Evolutionary conservation across 2,113 vertebrate genomes (phyloP), one percentile per base, ranked within the genome.

Genomic region (Bujurquina vittata): DNA sequence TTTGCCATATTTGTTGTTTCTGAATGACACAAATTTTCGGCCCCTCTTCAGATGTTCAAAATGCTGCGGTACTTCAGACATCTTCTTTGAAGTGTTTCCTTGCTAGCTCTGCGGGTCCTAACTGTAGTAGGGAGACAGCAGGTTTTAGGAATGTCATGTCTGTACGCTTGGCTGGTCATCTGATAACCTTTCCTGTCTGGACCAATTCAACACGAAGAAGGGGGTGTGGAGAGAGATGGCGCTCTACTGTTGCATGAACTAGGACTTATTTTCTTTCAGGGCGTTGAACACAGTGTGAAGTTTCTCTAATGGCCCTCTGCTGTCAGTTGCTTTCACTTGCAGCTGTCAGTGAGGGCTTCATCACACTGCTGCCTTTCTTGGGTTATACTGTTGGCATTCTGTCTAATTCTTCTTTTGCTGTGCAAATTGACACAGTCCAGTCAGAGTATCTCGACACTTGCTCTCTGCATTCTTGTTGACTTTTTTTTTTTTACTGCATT

Each of bases 101-200:
- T 52, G 49, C 15, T 43, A 49, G 23, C 52, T 72, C 43, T 52
- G 43, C 7, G n/a, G 23, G 23, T 69, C 43, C 23, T 72, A 29
- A 8, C 65, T 31, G 3, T 72, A 8, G 43, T 26, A 31, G 43
- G 65, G 23, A 52, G 23, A 69, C 18, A 20, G 20, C 10, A 29
- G 10, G 0, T 4, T 69, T 72, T 72, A 72, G 0, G 52, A 8
- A 72, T 0, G 1, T 72, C 43, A 52, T 52, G 10, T 69, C 15
- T 31, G 23, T 69, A 12, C 0, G 2, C 23, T 72, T 52, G 23
- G 17, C 0, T 72, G 23, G 22, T 72, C 43, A 31, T 29, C 43
- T 14, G 43, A 49, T 52, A 72, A 31, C 65, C 65, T 52, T 72
- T 52, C 3, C 29, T 72, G 23, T 72, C 0, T 20, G 65, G 65